Conservation (phyloP, 2,797 vertebrate species). For the Spheniscus humboldti region DNA sequence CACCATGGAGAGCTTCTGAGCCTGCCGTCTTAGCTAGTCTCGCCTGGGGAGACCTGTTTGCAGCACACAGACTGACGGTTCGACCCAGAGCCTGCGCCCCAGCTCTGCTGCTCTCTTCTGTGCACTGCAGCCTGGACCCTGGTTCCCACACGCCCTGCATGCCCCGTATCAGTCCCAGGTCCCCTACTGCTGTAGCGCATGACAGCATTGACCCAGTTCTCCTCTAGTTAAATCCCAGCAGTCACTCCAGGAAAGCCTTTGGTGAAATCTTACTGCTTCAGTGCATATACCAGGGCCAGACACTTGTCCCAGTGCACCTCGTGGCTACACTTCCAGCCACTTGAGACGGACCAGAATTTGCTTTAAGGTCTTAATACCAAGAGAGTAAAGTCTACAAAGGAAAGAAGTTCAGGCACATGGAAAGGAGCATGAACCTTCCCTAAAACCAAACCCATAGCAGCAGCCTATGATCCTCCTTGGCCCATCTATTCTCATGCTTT, state of each 20-base stretch:
- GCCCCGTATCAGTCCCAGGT: rapidly evolving
- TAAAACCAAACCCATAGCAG: not conserved
- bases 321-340: not conserved
- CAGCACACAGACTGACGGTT: not conserved
- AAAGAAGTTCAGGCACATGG: not conserved
- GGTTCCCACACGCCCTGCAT: not conserved
- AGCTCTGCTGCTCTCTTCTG: not conserved
- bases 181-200: not conserved
- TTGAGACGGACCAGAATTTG: not conserved
- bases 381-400: not conserved
- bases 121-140: not conserved
- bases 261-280: not conserved
- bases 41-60: not conserved
- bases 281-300: not conserved
- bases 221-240: not conserved
- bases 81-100: rapidly evolving
- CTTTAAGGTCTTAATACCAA: not conserved
- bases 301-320: not conserved
- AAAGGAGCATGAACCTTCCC: not conserved
- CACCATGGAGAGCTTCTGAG: not conserved
- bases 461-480: not conserved
- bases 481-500: not conserved
- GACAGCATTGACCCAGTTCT: not conserved
- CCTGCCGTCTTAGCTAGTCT: rapidly evolving
- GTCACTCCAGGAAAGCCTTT: not conserved